Evolutionary conservation across 2,797 vertebrate species (phyloP).

Genomic region (Cyclura pinguis): DNA sequence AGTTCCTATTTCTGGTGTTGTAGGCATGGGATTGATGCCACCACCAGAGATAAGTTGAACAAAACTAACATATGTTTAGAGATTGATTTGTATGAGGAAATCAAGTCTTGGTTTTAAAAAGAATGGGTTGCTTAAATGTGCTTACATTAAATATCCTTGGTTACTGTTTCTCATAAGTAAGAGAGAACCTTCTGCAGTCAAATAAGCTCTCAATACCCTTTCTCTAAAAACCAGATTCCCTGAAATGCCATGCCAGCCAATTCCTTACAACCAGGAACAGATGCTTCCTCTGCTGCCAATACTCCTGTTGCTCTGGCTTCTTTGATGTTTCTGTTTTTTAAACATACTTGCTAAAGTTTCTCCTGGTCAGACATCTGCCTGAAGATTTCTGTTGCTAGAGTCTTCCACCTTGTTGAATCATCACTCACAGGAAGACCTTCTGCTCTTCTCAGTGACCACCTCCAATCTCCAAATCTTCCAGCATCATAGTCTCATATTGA

Average conservation of each 20-base stretch:
- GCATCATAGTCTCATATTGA: not conserved
- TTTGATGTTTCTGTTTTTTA: not conserved
- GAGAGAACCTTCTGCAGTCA: not conserved
- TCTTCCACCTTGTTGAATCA: not conserved
- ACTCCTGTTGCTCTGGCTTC: not conserved
- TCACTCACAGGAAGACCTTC: not conserved
- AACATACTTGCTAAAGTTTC: not conserved
- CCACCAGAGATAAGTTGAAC: not conserved
- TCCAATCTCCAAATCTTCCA: not conserved
- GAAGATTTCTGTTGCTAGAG: not conserved
- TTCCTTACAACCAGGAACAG: not conserved
- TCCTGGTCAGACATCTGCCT: not conserved
- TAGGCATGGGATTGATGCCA: not conserved
- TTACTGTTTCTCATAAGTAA: no score
- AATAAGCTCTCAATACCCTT: not conserved
- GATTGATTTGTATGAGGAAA: no score
- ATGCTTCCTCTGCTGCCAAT: not conserved
- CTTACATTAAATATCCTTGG: no score
- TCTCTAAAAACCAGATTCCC: not conserved
- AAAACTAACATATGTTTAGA: not conserved
- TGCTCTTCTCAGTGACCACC: not conserved
- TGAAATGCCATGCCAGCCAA: not conserved
- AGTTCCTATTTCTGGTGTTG: not conserved
- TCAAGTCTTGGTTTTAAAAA: no score
- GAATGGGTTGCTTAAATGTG: no score